Evolutionary conservation across 2,113 vertebrate genomes (phyloP), one percentile per base, ranked within the genome.

Genomic region (Upupa epops): DNA sequence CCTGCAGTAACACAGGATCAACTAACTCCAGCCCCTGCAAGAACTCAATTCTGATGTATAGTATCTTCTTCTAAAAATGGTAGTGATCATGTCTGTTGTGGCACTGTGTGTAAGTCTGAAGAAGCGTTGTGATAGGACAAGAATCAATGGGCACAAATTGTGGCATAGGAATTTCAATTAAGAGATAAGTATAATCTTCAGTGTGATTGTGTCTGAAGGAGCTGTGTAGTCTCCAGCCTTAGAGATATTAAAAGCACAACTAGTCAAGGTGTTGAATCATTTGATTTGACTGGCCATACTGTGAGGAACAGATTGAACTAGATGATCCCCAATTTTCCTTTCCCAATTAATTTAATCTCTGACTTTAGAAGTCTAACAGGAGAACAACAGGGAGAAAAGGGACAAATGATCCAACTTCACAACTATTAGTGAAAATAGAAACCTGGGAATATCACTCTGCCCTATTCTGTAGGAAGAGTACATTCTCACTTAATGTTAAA

Each of bases 401-500:
- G 8, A 55, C 9, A 74, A 89, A 31, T 37, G 2, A 54, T 94
- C 3, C 20, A 60, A 32, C 34, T 82, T 71, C 63, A 55, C n/a
- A 5, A 31, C 17, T 72, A 4, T 31, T 9, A 31, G 18, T 68
- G 72, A 93, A 86, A 83, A 37, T 83, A 80, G 26, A 66, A 66
- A 74, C 66, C 20, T 73, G 42, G 25, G 82, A 83, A 70, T 85
- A 45, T 80, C 40, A 65, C 45, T 46, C 32, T 74, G 32, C 73
- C 28, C 56, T n/a, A n/a, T n/a, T n/a, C n/a, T 77, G 46, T 25
- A 52, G 45, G 1, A 5, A 93, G 92, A 86, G 88, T 45, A 90
- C 81, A 92, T 83, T 80, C 37, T 78, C 25, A 60, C 72, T 63
- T 86, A 86, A 83, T 52, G 20, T 11, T 83, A 64, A 91, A 93